These are phyloP conservation scores for Magallana ariakensis DNA, from an alignment of 1,140 invertebrate genomes.

Conservation along the genomic window DNA sequence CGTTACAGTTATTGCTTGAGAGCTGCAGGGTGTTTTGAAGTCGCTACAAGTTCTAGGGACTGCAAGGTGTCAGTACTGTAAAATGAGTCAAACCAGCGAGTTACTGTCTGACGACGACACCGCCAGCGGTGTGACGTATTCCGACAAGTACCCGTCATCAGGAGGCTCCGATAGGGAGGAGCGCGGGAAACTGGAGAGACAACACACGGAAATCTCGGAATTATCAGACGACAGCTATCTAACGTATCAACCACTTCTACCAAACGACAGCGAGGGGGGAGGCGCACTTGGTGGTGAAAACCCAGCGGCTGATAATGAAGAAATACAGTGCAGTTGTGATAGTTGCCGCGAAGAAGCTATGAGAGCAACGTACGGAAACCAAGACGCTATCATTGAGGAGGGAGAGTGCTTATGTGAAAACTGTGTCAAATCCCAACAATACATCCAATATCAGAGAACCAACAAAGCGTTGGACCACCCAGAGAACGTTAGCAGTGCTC, in stretches of 20 bases:
- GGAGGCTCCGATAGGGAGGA: neutral
- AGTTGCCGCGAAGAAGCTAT: neutral
- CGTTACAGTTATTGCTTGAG: neutral
- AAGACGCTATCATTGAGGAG: neutral
- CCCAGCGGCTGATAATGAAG: neutral
- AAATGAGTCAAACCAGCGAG: slow-evolving; percentile 50
- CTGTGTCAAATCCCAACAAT: slow-evolving; percentile 18
- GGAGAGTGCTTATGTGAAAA: slow-evolving; percentile 38
- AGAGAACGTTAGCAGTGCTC: neutral
- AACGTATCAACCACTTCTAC: slow-evolving; percentile 23
- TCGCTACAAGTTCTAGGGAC: neutral
- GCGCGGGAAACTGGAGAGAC: slow-evolving; percentile 16
- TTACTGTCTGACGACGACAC: slow-evolving; percentile 44
- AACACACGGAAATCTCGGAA: slow-evolving; percentile 48
- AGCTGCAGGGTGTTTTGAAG: neutral
- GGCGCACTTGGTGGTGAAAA: neutral
- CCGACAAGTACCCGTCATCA: slow-evolving; percentile 42
- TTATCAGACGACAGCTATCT: slow-evolving; percentile 40
- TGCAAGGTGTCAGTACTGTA: neutral
- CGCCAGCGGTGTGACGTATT: slow-evolving; percentile 35
- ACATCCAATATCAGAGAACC: neutral
- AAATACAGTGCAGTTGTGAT: neutral
- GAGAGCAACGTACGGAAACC: neutral
- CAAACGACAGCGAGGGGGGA: neutral
- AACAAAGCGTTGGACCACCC: slow-evolving; percentile 19